Base-by-base conservation (phyloP, 2,797 vertebrate species). In the Cyprinodon diabolis region DNA sequence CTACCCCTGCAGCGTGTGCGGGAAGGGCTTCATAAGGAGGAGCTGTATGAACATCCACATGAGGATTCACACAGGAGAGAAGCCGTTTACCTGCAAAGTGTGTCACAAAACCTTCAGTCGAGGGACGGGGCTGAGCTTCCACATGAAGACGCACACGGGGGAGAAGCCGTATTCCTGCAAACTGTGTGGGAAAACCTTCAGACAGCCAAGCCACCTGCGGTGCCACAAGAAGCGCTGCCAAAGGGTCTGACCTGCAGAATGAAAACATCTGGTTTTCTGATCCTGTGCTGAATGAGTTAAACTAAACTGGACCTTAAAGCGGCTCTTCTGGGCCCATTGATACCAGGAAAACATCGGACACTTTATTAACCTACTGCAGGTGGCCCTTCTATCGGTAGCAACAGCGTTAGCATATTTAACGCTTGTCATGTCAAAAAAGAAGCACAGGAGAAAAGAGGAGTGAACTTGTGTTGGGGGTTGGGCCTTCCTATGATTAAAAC, bases 151-250 rank as follows among this genome's bases (percentile, higher is more conserved):
- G 25, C 25, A 25, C 25, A 25, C 25, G 25, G 25, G 25, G 25
- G 25, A 72, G 62, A 66, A 54, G 19, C 65, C 65, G 6, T 66
- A 47, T 13, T 66, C 65, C 65, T 66, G 65, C 47, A 66, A 66
- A 35, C 12, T 51, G n/a, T 76, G 68, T 17, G 43, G 54, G 10
- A 69, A 56, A 0, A 57, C 25, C 4, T 76, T 76, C 45, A 55
- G 19, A 12, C 58, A 56, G 6, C 62, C 19, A 10, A 66, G n/a
- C 21, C 48, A 48, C 54, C 45, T 77, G 9, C 66, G 21, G 17
- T 15, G n/a, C 6, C 75, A 77, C 47, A 66, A n/a, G 57, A 73
- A 12, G 35, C 25, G 37, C n/a, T n/a, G 51, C 71, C 69, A 76
- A 69, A n/a, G 52, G 66, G 6, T 14, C 15, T 60, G 13, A 11